Evolutionary conservation across 2,113 vertebrate species (phyloP).

Genomic region (Lontra canadensis): DNA sequence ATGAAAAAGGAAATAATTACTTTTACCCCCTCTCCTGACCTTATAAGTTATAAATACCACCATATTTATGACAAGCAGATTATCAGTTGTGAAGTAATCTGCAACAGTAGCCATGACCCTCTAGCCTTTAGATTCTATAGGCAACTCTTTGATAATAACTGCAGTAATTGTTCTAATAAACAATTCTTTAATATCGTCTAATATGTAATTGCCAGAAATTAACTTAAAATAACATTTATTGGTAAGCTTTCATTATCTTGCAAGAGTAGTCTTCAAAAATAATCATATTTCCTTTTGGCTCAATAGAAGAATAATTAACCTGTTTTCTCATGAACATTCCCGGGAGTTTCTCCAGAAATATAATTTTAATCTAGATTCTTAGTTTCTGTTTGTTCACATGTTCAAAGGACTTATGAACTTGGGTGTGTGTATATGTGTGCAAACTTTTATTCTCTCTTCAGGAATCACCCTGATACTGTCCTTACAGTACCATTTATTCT

Average conservation of each 20-base stretch:
- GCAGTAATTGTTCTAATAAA: neutral
- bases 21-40: neutral
- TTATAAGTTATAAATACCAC: neutral
- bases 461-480: neutral
- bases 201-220: constrained; percentile 16
- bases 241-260: neutral
- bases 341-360: neutral
- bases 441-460: neutral
- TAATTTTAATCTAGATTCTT: neutral
- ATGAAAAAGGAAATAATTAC: neutral
- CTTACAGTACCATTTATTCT: neutral
- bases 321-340: neutral
- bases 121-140: neutral
- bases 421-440: rapidly evolving
- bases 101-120: neutral
- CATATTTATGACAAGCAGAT: neutral
- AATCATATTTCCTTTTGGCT: constrained; percentile 22
- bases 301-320: neutral
- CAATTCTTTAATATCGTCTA: neutral
- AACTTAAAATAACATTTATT: constrained; percentile 1
- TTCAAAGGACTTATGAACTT: neutral
- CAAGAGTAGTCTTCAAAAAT: neutral
- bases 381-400: neutral
- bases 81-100: constrained; percentile 9
- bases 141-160: neutral